phyloP scores from a whole-genome alignment of 2,797 vertebrate genomes.

The Phoxinus dragarum region DNA sequence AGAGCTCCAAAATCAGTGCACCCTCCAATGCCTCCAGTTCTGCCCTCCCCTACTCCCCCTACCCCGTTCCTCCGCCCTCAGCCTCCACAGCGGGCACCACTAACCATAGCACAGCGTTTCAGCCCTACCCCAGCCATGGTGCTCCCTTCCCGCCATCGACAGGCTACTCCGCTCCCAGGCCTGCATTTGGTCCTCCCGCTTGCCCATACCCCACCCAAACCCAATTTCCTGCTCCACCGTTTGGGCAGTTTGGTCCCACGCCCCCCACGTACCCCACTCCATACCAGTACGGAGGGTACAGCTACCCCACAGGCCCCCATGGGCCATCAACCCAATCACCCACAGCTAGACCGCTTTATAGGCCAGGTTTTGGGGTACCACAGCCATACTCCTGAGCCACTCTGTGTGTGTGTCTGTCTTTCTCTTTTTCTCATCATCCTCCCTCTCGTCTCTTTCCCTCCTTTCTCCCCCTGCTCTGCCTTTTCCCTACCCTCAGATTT shows the following conservation, averaged over 20 bases:
- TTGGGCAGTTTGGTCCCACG: slow-evolving; percentile 77
- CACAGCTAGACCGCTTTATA: slow-evolving; percentile 75
- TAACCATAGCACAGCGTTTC: slow-evolving; percentile 74
- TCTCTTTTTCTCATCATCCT: slow-evolving; percentile 38
- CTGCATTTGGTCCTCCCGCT: slow-evolving; percentile 65
- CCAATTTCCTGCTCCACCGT: slow-evolving; percentile 77
- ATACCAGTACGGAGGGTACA: slow-evolving; percentile 78
- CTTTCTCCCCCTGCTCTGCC: slow-evolving; percentile 64
- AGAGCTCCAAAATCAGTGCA: slow-evolving; percentile 62
- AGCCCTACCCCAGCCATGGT: slow-evolving; percentile 74
- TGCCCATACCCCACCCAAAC: slow-evolving; percentile 86
- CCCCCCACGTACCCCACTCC: slow-evolving; percentile 71
- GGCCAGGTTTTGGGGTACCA: slow-evolving; percentile 81
- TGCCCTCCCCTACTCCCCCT: slow-evolving; percentile 75
- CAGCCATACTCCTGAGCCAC: slow-evolving; percentile 80
- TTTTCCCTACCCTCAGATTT: slow-evolving; percentile 71
- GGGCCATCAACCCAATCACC: slow-evolving; percentile 75
- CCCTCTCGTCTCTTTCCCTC: slow-evolving; percentile 20
- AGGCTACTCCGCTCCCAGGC: slow-evolving; percentile 69
- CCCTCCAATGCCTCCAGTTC: slow-evolving; percentile 62
- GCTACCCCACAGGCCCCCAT: slow-evolving; percentile 72
- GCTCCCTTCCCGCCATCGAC: slow-evolving; percentile 69
- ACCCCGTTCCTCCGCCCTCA: slow-evolving; percentile 69
- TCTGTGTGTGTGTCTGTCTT: slow-evolving; percentile 50
- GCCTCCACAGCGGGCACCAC: slow-evolving; percentile 62